Evolutionary conservation across 2,888 invertebrate genomes (phyloP).

Genomic region (Byasa hedistus): DNA sequence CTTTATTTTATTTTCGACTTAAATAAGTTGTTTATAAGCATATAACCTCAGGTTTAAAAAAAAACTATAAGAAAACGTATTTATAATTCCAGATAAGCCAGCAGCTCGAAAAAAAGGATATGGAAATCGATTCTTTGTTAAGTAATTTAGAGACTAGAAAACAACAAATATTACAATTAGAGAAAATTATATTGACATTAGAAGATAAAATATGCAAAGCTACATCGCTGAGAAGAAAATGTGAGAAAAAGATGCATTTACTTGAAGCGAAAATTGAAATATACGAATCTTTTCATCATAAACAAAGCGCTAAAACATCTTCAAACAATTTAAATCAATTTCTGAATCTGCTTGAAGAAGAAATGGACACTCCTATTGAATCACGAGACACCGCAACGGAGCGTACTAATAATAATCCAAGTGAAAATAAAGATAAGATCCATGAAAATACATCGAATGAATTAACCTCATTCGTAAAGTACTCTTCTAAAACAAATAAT

Average conservation of each 20-base stretch:
- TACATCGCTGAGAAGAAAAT: conserved; percentile 49
- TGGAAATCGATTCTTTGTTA: conserved; percentile 58
- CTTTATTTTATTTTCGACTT: not conserved
- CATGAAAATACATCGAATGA: conserved; percentile 34
- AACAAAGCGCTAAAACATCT: conserved; percentile 45
- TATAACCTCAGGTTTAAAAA: not conserved
- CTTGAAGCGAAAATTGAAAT: conserved; percentile 55
- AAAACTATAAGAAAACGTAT: conserved; percentile 6
- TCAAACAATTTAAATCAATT: conserved; percentile 60
- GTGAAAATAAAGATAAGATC: conserved; percentile 24
- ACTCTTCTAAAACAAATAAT: not conserved
- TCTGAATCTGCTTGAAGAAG: conserved; percentile 67
- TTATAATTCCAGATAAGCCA: conserved; percentile 49
- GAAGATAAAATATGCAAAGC: conserved; percentile 59
- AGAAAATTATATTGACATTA: conserved; percentile 64
- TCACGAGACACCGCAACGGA: conserved; percentile 26
- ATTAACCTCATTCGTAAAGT: not conserved
- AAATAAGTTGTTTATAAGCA: not conserved
- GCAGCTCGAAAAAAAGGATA: conserved; percentile 56
- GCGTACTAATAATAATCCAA: conserved; percentile 34
- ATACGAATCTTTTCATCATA: conserved; percentile 47
- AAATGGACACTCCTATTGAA: conserved; percentile 54
- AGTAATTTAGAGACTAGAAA: conserved; percentile 41
- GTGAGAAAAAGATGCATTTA: conserved; percentile 51
- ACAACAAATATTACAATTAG: conserved; percentile 51